Conservation (phyloP, 1,140 invertebrate genomes). For the Nebria ingens region DNA sequence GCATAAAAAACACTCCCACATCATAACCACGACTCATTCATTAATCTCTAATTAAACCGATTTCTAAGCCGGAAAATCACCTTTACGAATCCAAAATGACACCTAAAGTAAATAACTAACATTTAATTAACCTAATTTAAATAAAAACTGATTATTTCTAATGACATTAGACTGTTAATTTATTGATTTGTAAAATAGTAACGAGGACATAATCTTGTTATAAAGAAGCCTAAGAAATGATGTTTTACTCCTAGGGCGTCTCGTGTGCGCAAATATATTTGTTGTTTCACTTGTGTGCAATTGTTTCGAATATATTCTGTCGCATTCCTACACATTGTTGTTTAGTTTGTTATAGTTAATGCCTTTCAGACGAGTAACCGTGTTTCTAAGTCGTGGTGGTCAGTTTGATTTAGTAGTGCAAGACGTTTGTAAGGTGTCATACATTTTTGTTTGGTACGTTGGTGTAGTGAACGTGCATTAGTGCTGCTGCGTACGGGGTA, state of each 20-base stretch:
- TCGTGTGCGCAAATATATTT: neutral
- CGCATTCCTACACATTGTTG: neutral
- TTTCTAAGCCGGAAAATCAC: no score
- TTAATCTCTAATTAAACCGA: no score
- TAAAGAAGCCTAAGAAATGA: neutral
- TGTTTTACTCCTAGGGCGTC: neutral
- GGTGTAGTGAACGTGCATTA: neutral
- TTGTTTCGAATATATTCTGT: neutral
- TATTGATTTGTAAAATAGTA: constrained; percentile 6
- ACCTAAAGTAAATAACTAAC: no score
- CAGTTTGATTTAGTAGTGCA: neutral
- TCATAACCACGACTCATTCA: no score
- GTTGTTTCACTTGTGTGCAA: neutral
- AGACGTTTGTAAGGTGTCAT: neutral
- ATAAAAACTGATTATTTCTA: neutral
- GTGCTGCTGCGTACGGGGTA: neutral
- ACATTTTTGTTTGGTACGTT: neutral
- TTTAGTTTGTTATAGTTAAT: neutral
- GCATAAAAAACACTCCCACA: no score
- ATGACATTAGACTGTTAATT: neutral
- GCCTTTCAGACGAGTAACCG: no score
- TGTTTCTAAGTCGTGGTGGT: neutral
- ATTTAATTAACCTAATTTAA: constrained; percentile 1
- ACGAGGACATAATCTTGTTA: neutral
- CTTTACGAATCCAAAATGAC: no score